These are phyloP conservation scores for Pseudoatta argentina DNA, from an alignment of 1,140 invertebrate species.

Conservation along the genomic window DNA sequence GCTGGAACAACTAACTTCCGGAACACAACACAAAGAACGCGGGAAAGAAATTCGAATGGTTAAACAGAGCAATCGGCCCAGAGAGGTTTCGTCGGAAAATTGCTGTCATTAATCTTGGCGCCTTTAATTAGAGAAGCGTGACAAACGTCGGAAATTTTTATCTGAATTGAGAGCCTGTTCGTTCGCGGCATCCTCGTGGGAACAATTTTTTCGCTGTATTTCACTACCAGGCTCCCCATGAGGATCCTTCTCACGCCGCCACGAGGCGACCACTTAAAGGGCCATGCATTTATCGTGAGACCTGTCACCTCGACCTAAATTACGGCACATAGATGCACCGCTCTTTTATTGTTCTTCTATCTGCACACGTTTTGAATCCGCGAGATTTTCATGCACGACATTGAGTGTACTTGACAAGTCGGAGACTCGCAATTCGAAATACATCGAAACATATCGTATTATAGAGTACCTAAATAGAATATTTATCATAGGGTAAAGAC, in stretches of 20 bases:
- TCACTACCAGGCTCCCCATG: slow-evolving; percentile 55
- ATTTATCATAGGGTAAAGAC: slow-evolving; percentile 5
- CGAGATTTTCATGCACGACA: slow-evolving; percentile 15
- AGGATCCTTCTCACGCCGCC: slow-evolving; percentile 33
- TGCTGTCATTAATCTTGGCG: slow-evolving; percentile 70
- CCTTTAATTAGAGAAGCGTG: slow-evolving; percentile 76
- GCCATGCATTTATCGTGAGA: slow-evolving; percentile 67
- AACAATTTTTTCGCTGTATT: slow-evolving; percentile 76
- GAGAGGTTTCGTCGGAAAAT: slow-evolving; percentile 49
- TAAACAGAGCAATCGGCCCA: slow-evolving; percentile 58
- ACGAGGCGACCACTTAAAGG: slow-evolving; percentile 63
- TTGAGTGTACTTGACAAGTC: neutral
- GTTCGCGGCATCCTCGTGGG: slow-evolving; percentile 25
- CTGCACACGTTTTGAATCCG: neutral
- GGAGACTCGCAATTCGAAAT: neutral
- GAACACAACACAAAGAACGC: neutral
- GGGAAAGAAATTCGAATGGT: slow-evolving; percentile 52
- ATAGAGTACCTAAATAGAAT: neutral
- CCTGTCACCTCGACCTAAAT: slow-evolving; percentile 34
- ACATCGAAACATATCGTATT: neutral
- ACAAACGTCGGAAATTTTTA: slow-evolving; percentile 78
- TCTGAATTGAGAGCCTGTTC: slow-evolving; percentile 67
- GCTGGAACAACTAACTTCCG: neutral
- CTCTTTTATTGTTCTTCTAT: slow-evolving; percentile 38
- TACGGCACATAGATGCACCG: slow-evolving; percentile 31